These are phyloP conservation scores for Trichonephila inaurata DNA, from an alignment of 1,140 invertebrate genomes.

Conservation along the genomic window DNA sequence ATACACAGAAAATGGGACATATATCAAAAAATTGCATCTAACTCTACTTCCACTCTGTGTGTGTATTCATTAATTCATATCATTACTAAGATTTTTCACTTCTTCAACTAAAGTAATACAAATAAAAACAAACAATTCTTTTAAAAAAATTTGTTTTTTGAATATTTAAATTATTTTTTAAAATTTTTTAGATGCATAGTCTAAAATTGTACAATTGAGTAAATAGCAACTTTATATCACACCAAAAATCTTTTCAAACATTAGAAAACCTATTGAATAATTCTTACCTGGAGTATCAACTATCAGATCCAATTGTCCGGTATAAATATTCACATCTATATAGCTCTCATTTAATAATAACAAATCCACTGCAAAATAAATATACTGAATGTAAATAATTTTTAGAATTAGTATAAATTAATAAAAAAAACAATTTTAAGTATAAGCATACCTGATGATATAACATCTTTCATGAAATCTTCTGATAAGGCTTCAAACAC, in stretches of 20 bases:
- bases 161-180: too few relatives aligned
- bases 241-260: not conserved
- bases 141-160: too few relatives aligned
- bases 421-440: not conserved
- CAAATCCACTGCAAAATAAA: slow-evolving; percentile 79
- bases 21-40: too few relatives aligned
- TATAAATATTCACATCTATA: slow-evolving; percentile 86
- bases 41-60: too few relatives aligned
- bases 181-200: too few relatives aligned
- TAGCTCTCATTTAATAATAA: slow-evolving; percentile 85
- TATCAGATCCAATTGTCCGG: slow-evolving; percentile 87
- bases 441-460: slow-evolving; percentile 85
- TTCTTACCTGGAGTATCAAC: slow-evolving; percentile 85
- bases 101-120: too few relatives aligned
- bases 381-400: slow-evolving; percentile 29
- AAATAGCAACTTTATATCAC: too few relatives aligned
- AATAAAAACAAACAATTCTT: too few relatives aligned
- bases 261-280: not conserved
- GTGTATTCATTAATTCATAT: too few relatives aligned
- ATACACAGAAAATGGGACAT: too few relatives aligned
- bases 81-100: too few relatives aligned
- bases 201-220: too few relatives aligned
- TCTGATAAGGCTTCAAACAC: slow-evolving; percentile 85
- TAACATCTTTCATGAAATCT: slow-evolving; percentile 93
- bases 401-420: not conserved